Evolutionary conservation across 2,888 invertebrate species (phyloP).

Genomic region (Ramazzottius varieornatus): DNA sequence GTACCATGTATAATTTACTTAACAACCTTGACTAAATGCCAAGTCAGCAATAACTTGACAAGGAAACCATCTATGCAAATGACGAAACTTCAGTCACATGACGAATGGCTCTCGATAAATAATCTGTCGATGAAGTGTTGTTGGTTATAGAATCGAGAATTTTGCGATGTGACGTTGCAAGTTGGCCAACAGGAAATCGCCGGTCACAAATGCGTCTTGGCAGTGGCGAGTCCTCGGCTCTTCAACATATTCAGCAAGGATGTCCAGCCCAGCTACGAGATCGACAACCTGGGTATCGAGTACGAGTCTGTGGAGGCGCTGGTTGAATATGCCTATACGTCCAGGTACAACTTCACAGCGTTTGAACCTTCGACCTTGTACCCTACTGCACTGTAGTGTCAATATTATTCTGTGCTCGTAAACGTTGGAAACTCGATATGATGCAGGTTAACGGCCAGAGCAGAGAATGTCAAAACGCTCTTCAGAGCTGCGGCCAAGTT

Average conservation of each 20-base stretch:
- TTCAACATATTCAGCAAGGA: conserved; percentile 17
- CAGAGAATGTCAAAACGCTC: conserved; percentile 21
- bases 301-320: conserved; percentile 22
- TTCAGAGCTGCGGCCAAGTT: conserved; percentile 24
- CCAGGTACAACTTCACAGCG: conserved; percentile 21
- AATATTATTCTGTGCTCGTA: not conserved
- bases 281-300: conserved; percentile 17
- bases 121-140: not conserved
- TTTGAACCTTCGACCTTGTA: too few relatives aligned
- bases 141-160: conserved; percentile 17
- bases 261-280: not conserved
- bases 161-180: conserved; percentile 25
- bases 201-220: conserved; percentile 22
- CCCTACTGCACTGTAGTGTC: not conserved
- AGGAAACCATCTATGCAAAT: too few relatives aligned
- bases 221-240: conserved; percentile 18
- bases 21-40: too few relatives aligned
- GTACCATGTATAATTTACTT: too few relatives aligned
- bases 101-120: too few relatives aligned
- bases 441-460: conserved; percentile 22
- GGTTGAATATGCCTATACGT: conserved; percentile 25
- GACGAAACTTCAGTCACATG: too few relatives aligned
- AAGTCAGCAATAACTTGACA: too few relatives aligned
- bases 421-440: too few relatives aligned
- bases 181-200: conserved; percentile 22